phyloP scores from a whole-genome alignment of 2,797 vertebrate species.

The Eupleurogrammus muticus region DNA sequence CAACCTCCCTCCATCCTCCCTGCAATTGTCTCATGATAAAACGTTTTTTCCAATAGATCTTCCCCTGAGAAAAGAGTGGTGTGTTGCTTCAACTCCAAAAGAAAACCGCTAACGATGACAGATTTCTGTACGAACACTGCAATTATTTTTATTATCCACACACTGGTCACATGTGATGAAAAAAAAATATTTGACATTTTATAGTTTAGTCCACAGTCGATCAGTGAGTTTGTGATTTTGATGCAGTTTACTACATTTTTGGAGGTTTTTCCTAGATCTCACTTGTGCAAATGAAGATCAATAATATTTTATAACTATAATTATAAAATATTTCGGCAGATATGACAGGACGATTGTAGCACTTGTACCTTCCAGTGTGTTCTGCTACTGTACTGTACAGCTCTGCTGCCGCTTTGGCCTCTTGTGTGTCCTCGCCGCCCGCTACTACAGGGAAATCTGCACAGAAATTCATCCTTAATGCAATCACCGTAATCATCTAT shows the following conservation, averaged over 20 bases:
- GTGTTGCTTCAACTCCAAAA: background rate
- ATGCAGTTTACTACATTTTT: background rate
- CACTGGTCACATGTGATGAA: no score
- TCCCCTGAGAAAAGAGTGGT: background rate
- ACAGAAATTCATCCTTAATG: constrained; percentile 11
- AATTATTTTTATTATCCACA: no score
- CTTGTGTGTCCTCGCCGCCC: constrained; percentile 78
- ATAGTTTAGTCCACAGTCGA: background rate
- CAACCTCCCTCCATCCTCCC: background rate
- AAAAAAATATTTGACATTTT: no score
- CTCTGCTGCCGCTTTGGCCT: constrained; percentile 76
- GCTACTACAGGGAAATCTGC: constrained; percentile 74
- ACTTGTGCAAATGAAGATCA: background rate
- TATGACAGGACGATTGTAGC: background rate
- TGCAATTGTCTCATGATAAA: background rate
- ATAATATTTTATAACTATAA: background rate
- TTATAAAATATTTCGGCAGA: background rate
- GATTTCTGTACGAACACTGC: background rate
- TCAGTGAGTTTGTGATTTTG: background rate
- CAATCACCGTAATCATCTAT: background rate
- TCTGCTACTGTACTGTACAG: constrained; percentile 75
- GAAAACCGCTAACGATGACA: background rate
- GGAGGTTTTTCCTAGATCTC: background rate
- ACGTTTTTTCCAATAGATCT: no score
- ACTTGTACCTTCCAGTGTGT: constrained; percentile 76